Conservation (phyloP, 2,888 invertebrate genomes). For the Dryomyza anilis region DNA sequence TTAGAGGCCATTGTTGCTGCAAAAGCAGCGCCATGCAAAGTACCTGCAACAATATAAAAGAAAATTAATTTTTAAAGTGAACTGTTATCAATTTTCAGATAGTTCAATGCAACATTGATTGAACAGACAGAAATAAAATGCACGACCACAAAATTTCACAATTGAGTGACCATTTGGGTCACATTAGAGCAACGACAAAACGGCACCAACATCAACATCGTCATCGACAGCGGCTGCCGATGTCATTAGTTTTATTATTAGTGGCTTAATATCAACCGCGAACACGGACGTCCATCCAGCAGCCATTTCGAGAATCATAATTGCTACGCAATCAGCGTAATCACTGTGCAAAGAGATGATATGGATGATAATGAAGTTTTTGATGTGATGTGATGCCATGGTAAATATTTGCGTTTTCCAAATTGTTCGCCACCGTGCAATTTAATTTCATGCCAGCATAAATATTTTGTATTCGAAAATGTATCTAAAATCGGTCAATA, state of each 20-base stretch:
- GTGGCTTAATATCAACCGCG: too few relatives aligned
- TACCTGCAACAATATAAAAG: conserved; percentile 28
- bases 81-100: conserved; percentile 13
- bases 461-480: too few relatives aligned
- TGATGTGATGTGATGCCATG: neutral
- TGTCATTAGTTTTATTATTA: too few relatives aligned
- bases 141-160: conserved; percentile 42
- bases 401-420: neutral
- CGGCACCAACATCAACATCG: too few relatives aligned
- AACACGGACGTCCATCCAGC: neutral
- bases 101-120: neutral
- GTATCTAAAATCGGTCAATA: neutral
- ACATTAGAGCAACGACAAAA: conserved; percentile 3
- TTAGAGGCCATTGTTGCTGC: conserved; percentile 27
- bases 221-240: too few relatives aligned
- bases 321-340: conserved; percentile 1
- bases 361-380: neutral
- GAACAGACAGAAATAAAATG: conserved; percentile 11
- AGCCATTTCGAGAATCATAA: neutral
- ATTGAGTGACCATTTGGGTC: conserved; percentile 45
- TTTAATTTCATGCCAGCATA: too few relatives aligned
- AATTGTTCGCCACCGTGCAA: too few relatives aligned
- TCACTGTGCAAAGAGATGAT: neutral
- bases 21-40: conserved; percentile 31
- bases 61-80: neutral